Conservation (phyloP, 2,113 vertebrate genomes). For the Oreocharis arfaki region DNA sequence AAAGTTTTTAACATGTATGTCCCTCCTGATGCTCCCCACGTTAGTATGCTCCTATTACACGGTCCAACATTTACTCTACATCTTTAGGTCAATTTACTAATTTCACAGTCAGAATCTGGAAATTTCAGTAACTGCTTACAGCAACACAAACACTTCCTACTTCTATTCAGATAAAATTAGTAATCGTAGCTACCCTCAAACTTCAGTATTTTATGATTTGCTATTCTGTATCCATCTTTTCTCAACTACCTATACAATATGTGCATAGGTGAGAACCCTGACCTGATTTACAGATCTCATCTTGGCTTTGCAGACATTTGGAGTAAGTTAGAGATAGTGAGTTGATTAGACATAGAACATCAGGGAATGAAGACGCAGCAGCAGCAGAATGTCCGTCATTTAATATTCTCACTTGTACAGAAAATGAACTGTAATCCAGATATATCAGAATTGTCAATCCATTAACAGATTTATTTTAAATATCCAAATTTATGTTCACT, state of each 20-base stretch:
- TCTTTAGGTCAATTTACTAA: not conserved
- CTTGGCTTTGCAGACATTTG: not conserved
- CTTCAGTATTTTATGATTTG: not conserved
- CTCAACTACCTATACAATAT: not conserved
- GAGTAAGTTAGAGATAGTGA: not conserved
- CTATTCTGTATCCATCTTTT: not conserved
- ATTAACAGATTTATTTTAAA: not conserved
- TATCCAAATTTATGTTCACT: not conserved
- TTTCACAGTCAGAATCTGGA: not conserved
- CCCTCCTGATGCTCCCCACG: not conserved
- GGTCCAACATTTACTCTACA: not conserved
- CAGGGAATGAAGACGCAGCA: not conserved
- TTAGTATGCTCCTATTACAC: not conserved
- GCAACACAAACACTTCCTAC: not conserved
- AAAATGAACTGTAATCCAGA: not conserved
- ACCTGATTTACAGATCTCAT: not conserved
- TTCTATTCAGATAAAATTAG: not conserved
- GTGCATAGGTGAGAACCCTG: not conserved
- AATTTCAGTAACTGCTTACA: not conserved
- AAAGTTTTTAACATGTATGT: rapidly evolving
- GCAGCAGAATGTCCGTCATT: not conserved
- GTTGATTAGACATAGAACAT: not conserved
- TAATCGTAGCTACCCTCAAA: not conserved
- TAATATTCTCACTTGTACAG: not conserved
- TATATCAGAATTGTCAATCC: not conserved